Base-by-base conservation (phyloP, 2,797 vertebrate genomes). In the Sebastolobus altivelis region DNA sequence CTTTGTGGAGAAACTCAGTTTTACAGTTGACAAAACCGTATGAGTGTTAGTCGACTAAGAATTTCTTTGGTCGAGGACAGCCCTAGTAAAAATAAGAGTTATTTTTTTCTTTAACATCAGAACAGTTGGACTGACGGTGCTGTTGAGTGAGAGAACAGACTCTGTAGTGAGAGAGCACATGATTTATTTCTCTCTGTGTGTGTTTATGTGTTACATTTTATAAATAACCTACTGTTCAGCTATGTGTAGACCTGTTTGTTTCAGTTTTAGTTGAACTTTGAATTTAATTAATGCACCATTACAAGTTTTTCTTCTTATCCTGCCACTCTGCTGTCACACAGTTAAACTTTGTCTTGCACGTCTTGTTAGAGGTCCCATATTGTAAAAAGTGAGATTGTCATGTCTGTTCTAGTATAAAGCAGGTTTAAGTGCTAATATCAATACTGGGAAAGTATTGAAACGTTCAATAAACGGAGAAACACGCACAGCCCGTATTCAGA, bases 181-280 rank as follows among this genome's bases (percentile, higher is more conserved):
- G 40, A 38, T 40, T 27, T 27, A 6, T 58, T 38, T 46, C 13
- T 62, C 4, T 62, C 4, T 38, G 61, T 63, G 29, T 71, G 38
- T 70, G 22, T 35, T 1, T 27, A 31, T 11, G 60, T 38, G 59
- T 55, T 68, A 27, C 31, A 76, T 75, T 66, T 75, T 20, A 86
- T 22, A 59, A 77, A 75, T 74, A 66, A 70, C 43, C 71, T 31
- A 11, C 56, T 77, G 67, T 79, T 59, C 40, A 74, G 60, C 54
- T 65, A 72, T 27, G 55, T 79, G 72, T 58, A 22, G 62, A 75
- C 52, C 20, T 37, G 60, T 80, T 81, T 72, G 52, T 70, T 75
- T 83, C 35, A 29, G 14, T 71, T 83, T 40, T 29, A 54, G 43
- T n/a, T 25, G 2, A 38, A 66, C 58, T 68, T 66, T 69, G 40